Evolutionary conservation across 2,113 vertebrate species (phyloP), one percentile per base, ranked within the genome.

Genomic region (Lepisosteus osseus): DNA sequence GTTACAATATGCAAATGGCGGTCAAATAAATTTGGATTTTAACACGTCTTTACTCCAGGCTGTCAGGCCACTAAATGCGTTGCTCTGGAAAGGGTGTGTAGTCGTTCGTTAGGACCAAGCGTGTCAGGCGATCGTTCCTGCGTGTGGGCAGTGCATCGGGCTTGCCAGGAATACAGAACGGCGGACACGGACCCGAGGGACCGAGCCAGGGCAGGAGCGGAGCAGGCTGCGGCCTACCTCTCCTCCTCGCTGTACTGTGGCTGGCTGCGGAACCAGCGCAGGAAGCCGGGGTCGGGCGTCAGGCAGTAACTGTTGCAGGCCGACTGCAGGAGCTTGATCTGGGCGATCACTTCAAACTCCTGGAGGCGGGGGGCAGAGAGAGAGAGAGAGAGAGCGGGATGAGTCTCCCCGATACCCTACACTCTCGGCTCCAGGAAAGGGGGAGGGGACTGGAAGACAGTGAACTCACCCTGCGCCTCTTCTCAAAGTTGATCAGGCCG

Each of bases 261-360:
- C 79, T 95, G 96, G 57, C 76, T 87, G 80, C 77, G 87, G 80
- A 98, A 99, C 97, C 96, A 99, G 76, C 82, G 91, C 17, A 98
- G 91, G 85, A 97, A 98, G 61, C 81, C 82, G 3, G 76, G 77
- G 74, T 97, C 93, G 0, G 94, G 85, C 11, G 63, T 86, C 86
- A 97, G 89, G 73, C 94, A 95, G 44, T 98, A 98, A 84, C 92
- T 98, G 87, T 98, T 97, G 69, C 96, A 98, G 7, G 96, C 93
- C 6, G 95, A 98, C 67, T 98, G 96, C 44, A 98, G 80, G 79
- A 97, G 91, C 84, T 97, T 99, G 79, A 99, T 98, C 79, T 99
- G 94, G 44, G 95, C 95, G 0, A 99, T 96, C 63, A 99, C 91
- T 87, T 98, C 95, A 83, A 98, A 99, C 84, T 99, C 97, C 96